Evolutionary conservation across 2,888 invertebrate species (phyloP), one percentile per base, ranked within the genome.

Genomic region (Apotomis capreana): DNA sequence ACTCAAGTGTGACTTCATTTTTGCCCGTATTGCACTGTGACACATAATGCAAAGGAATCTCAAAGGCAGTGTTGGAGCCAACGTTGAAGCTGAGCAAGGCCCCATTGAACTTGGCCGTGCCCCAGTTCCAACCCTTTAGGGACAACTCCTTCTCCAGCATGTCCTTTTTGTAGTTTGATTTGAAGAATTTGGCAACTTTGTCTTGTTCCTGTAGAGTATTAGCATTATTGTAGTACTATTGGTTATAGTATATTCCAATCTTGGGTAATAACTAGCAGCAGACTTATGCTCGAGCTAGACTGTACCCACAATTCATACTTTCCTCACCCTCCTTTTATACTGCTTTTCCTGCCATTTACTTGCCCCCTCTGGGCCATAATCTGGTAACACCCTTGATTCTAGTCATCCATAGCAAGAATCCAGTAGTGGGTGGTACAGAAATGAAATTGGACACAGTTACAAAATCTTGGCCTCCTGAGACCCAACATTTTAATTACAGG

Each of bases 121-220:
- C 99, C 98, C 99, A 99, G 89, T 99, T 99, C 99, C 99, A 99
- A 0, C 99, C 99, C 87, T 98, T 99, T 0, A 99, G 94, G 76
- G 98, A 97, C 68, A 98, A 90, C 83, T 99, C 99, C 81, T 97
- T 97, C 81, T 98, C 98, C 61, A 97, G 92, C 95, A 99, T 95
- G 72, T 97, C 96, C 78, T 97, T 96, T 44, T 96, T 94, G 87
- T 98, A 99, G 77, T 96, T 96, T 5, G 94, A 94, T 76, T 96
- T 95, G 78, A 99, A 97, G 88, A 98, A 99, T 80, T 97, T 97
- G 0, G 97, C 96, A 59, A 99, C 95, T 86, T 98, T 98, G 61
- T 99, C 99, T 90, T 97, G 97, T 78, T 99, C 99, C 95, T 97
- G 84, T 15, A 89, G 84, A 58, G 5, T 36, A 36, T 68, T 57